phyloP scores from a whole-genome alignment of 1,140 invertebrate genomes.

The Tribolium castaneum region DNA sequence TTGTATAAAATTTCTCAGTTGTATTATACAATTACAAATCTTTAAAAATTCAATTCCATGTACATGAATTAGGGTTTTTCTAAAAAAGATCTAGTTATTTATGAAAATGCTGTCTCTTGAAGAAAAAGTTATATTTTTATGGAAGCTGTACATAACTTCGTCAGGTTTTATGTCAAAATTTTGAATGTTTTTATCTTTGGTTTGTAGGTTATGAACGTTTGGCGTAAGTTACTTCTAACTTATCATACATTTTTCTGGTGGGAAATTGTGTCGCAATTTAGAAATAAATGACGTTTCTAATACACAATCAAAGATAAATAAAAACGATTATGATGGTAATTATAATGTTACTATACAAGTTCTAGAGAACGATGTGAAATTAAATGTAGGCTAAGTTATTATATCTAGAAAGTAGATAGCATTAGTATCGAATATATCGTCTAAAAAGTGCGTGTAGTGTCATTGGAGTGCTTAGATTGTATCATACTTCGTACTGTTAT shows the following conservation, averaged over 20 bases:
- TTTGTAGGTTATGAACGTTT: slow-evolving; percentile 29
- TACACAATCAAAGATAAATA: slow-evolving; percentile 41
- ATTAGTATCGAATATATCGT: slow-evolving; percentile 61
- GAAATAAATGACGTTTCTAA: slow-evolving; percentile 34
- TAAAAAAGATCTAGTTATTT: slow-evolving; percentile 45
- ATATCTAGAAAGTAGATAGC: slow-evolving; percentile 60
- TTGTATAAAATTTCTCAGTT: slow-evolving; percentile 51
- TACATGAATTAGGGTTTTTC: slow-evolving; percentile 44
- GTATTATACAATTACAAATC: slow-evolving; percentile 43
- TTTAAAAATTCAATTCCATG: slow-evolving; percentile 46
- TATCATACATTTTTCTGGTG: slow-evolving; percentile 26
- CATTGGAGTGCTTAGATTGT: slow-evolving; percentile 61
- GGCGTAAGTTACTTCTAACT: slow-evolving; percentile 16
- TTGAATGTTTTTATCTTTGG: slow-evolving; percentile 39
- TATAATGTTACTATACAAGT: slow-evolving; percentile 39
- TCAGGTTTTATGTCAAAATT: slow-evolving; percentile 30
- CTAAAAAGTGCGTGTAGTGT: slow-evolving; percentile 61
- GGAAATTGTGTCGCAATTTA: slow-evolving; percentile 38
- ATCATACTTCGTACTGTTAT: slow-evolving; percentile 57
- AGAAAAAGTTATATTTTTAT: slow-evolving; percentile 26
- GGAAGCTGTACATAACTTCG: slow-evolving; percentile 26
- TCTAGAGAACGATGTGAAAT: slow-evolving; percentile 57
- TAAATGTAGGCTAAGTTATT: slow-evolving; percentile 59
- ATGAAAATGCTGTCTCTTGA: slow-evolving; percentile 25
- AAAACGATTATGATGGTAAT: slow-evolving; percentile 2